These are phyloP conservation scores for Tachystola acroxantha DNA, from an alignment of 2,888 invertebrate genomes.

Conservation along the genomic window DNA sequence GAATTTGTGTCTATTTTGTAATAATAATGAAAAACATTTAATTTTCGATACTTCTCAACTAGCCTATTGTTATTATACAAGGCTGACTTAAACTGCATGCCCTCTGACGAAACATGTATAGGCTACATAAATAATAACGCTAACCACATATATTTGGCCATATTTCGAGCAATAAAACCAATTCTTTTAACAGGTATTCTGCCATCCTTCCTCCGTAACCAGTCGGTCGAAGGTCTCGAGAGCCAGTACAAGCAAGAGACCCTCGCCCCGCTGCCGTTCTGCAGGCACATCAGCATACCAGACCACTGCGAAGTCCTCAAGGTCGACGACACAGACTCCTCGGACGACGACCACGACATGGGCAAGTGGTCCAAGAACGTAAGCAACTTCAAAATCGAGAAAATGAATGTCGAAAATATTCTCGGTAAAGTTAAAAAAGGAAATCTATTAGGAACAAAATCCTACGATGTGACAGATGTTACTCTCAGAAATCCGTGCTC, in stretches of 20 bases:
- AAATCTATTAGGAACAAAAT: slow-evolving; percentile 36
- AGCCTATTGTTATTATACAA: no score
- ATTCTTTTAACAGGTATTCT: slow-evolving; percentile 20
- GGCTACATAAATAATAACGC: no score
- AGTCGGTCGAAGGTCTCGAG: slow-evolving; percentile 63
- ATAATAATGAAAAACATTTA: no score
- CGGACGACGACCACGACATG: slow-evolving; percentile 34
- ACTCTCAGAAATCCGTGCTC: slow-evolving; percentile 32
- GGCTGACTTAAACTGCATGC: no score
- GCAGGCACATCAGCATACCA: slow-evolving; percentile 52
- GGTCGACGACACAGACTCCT: slow-evolving; percentile 29
- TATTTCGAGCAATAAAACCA: no score
- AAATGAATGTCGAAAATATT: slow-evolving; percentile 36
- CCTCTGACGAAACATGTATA: no score
- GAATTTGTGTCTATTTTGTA: no score
- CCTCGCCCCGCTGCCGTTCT: slow-evolving; percentile 35
- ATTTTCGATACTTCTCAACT: no score
- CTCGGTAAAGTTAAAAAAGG: slow-evolving; percentile 41
- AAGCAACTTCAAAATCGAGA: slow-evolving; percentile 34
- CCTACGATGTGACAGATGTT: slow-evolving; percentile 49
- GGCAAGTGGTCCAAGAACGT: slow-evolving; percentile 35
- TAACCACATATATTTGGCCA: no score
- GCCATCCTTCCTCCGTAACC: slow-evolving; percentile 63
- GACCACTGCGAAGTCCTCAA: slow-evolving; percentile 21
- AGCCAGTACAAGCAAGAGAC: slow-evolving; percentile 37